Evolutionary conservation across 2,113 vertebrate genomes (phyloP).

Genomic region (Eurystomus gularis): DNA sequence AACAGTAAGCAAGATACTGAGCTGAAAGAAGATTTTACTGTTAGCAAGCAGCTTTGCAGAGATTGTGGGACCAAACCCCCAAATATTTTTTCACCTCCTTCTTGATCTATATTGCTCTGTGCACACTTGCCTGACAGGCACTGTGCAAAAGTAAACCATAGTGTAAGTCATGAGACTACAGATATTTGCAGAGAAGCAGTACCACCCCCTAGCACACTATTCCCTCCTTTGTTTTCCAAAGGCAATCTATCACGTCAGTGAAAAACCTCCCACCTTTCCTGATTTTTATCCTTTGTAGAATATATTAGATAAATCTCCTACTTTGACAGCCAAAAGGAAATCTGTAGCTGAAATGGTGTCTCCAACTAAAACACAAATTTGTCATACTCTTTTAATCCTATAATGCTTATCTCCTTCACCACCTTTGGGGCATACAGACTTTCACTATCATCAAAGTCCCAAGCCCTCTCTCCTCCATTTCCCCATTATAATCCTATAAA

Average conservation of each 20-base stretch:
- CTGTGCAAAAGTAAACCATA: not conserved
- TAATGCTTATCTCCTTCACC: constrained; percentile 52
- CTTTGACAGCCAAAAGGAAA: not conserved
- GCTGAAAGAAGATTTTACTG: not conserved
- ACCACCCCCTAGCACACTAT: not conserved
- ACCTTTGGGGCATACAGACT: constrained; percentile 29
- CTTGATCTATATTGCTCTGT: not conserved
- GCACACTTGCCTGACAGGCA: not conserved
- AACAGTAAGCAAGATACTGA: not conserved
- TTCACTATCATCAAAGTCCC: constrained; percentile 54
- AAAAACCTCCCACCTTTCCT: not conserved
- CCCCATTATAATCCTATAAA: constrained; percentile 42
- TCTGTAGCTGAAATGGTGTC: constrained; percentile 12
- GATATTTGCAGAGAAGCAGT: not conserved
- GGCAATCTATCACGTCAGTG: not conserved
- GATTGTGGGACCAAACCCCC: not conserved
- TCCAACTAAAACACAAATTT: constrained; percentile 6
- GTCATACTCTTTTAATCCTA: constrained; percentile 41
- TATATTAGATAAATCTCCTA: constrained; percentile 19
- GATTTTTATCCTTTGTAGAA: not conserved
- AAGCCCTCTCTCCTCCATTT: constrained; percentile 14
- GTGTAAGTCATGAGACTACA: not conserved
- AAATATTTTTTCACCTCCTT: accelerated
- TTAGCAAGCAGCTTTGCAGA: not conserved
- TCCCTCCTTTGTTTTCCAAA: not conserved